Base-by-base conservation (phyloP, 2,797 vertebrate species). In the Uromys caudimaculatus region DNA sequence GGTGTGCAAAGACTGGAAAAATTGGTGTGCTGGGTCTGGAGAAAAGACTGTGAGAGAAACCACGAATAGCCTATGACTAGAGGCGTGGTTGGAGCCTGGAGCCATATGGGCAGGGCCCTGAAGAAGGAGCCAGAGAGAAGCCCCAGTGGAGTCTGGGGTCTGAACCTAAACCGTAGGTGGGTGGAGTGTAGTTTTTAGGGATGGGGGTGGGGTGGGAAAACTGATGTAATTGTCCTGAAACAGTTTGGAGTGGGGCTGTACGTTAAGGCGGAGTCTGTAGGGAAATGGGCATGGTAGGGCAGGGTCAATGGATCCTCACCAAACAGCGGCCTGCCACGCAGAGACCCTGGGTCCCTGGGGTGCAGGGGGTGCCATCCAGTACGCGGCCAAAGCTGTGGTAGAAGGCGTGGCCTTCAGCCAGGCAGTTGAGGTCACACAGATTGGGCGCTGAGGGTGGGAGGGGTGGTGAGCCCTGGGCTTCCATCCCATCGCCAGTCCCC, bases 311-410 rank as follows among this genome's bases (percentile, higher is more conserved):
- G 47, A 23, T 58, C 95, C 98, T 98, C 97, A 99, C 99, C 64
- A 99, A 91, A 93, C 99, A 99, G 90, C 93, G 98, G 44, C 99
- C 98, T 0, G 97, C 96, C 13, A 99, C 96, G 35, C 99, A 99
- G 96, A 98, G 98, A 4, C 97, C 98, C 0, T 85, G 97, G 35
- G 98, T 94, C n/a, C 97, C 96, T 0, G 96, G 98, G 62, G 98
- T 3, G 92, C 99, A 99, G 73, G 95, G 98, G 3, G 99, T 99
- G 2, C 99, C 99, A 0, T 99, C 99, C 96, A 99, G 97, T 35
- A 98, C 99, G 6, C 98, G 98, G 1, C 99, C 99, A 11, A 99
- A 99, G 96, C 96, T 98, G 97, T 99, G 98, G 97, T 99, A 99
- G 97, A 99, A 99, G 95, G 98, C 98, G 87, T 99, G 98, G 1